A percentile compares a stretch with the other conserved stretches of the same genome.
These are phyloP conservation scores for Merops nubicus DNA, from an alignment of 2,113 vertebrate species.

Conservation along the genomic window DNA sequence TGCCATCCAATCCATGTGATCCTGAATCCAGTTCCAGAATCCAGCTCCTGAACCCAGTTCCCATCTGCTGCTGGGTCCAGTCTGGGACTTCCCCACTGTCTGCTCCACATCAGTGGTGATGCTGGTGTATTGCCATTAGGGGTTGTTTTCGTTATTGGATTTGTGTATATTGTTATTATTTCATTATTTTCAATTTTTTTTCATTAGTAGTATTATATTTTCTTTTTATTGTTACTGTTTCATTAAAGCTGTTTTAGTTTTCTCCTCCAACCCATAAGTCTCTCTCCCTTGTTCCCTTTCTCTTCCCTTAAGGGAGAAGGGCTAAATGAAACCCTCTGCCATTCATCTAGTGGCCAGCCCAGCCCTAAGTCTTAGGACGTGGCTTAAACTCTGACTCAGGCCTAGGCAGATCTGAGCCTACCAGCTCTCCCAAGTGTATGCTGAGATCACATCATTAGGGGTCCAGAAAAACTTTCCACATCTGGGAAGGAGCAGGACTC, in stretches of 20 bases:
- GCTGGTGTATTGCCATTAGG: not conserved
- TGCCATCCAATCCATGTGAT: too few relatives aligned
- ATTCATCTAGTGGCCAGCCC: not conserved
- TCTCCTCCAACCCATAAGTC: not conserved
- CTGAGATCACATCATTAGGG: not conserved
- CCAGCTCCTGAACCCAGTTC: not conserved
- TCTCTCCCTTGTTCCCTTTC: not conserved
- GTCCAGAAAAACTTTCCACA: fast-evolving
- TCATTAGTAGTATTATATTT: not conserved
- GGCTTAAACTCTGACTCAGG: not conserved
- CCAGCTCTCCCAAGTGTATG: not conserved
- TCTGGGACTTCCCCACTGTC: too few relatives aligned
- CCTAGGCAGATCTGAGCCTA: not conserved
- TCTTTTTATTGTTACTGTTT: not conserved
- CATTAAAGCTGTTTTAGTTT: not conserved
- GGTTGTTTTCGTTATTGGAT: not conserved
- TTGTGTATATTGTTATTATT: not conserved
- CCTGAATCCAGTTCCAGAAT: too few relatives aligned
- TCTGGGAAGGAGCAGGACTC: not conserved
- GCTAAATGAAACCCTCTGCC: not conserved
- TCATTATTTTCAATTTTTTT: not conserved
- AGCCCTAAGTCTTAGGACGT: not conserved
- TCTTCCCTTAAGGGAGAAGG: not conserved
- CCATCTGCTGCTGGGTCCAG: not conserved
- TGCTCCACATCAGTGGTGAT: too few relatives aligned